Evolutionary conservation across 2,797 vertebrate genomes (phyloP).

Genomic region (Coregonus sp.): DNA sequence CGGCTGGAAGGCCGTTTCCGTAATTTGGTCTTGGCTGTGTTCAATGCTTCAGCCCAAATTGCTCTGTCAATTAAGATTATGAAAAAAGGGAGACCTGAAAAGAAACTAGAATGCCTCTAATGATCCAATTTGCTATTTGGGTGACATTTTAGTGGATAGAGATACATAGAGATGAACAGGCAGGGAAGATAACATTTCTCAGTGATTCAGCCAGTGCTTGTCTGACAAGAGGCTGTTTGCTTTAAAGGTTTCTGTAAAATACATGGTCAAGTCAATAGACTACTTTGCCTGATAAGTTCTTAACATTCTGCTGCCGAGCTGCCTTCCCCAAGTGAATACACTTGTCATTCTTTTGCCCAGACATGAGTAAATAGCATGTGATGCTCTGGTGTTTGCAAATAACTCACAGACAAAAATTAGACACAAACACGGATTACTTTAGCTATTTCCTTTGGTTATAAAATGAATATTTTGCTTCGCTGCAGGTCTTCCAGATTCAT

Average conservation of each 20-base stretch:
- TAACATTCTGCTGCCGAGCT: conserved; percentile 6
- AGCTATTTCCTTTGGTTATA: background rate
- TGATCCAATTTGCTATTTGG: conserved; percentile 51
- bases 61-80: conserved; percentile 67
- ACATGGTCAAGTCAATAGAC: conserved; percentile 22
- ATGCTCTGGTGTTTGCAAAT: background rate
- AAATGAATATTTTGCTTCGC: conserved; percentile 8
- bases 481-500: conserved; percentile 9
- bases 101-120: conserved; percentile 50
- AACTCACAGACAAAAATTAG: background rate
- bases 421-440: background rate
- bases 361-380: conserved; percentile 9
- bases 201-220: conserved; percentile 22
- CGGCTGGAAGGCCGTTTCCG: conserved; percentile 56
- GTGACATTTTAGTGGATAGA: conserved; percentile 28
- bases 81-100: conserved; percentile 30
- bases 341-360: conserved; percentile 6
- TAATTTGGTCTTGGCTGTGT: conserved; percentile 66
- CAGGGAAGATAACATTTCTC: conserved; percentile 40
- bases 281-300: conserved; percentile 27
- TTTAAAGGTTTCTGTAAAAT: conserved; percentile 20
- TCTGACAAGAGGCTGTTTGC: conserved; percentile 29
- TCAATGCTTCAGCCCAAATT: conserved; percentile 67
- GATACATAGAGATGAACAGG: conserved; percentile 12
- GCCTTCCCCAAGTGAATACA: conserved; percentile 18